A percentile compares a stretch with the other conserved stretches of the same genome.
Conservation (phyloP, 2,888 invertebrate genomes). For the Drosophila pseudotakahashii region DNA sequence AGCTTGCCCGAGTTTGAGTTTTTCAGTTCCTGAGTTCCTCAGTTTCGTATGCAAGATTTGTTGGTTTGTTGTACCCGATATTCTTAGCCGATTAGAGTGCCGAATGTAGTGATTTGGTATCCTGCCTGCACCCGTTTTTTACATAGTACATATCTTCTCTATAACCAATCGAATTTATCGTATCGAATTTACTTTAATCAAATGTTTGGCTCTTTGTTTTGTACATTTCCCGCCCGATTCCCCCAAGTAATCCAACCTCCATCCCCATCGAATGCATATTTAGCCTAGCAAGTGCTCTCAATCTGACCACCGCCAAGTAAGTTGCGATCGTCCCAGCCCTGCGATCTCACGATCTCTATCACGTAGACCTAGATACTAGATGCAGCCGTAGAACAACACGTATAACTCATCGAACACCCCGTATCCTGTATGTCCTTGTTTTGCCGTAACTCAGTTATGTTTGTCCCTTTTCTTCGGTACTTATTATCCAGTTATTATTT, state of each 20-base stretch:
- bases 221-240: slow-evolving; percentile 35
- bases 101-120: slow-evolving; percentile 34
- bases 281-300: slow-evolving; percentile 79
- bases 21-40: slow-evolving; percentile 11
- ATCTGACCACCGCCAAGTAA: slow-evolving; percentile 78
- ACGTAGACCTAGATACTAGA: slow-evolving; percentile 20
- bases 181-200: slow-evolving; percentile 52
- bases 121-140: slow-evolving; percentile 27
- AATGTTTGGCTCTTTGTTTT: slow-evolving; percentile 51
- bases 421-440: slow-evolving; percentile 10
- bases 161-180: slow-evolving; percentile 26
- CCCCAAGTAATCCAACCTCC: slow-evolving; percentile 36
- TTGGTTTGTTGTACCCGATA: slow-evolving; percentile 10
- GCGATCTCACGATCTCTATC: slow-evolving; percentile 18
- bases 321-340: slow-evolving; percentile 56
- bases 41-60: slow-evolving; percentile 56
- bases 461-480: slow-evolving; percentile 1
- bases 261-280: slow-evolving; percentile 54
- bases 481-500: neutral
- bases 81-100: slow-evolving; percentile 23
- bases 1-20: slow-evolving; percentile 29
- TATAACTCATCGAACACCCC: slow-evolving; percentile 8
- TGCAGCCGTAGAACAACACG: neutral
- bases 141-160: slow-evolving; percentile 4
- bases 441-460: neutral